Evolutionary conservation across 2,888 invertebrate species (phyloP).

Genomic region (Plemyria rubiginata): DNA sequence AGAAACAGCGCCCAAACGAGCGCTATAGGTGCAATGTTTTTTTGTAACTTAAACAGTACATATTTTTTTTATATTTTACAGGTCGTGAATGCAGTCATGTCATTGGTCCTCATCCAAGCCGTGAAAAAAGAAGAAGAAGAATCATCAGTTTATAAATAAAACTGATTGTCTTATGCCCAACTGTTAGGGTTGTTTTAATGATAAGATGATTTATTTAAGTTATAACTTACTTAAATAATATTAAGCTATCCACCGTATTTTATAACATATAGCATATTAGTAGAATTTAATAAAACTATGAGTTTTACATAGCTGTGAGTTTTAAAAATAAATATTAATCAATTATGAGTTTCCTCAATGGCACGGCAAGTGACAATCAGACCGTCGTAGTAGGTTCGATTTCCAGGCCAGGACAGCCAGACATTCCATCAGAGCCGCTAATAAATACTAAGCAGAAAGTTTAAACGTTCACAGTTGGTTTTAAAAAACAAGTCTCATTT

Average conservation of each 20-base stretch:
- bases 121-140: conserved; percentile 90
- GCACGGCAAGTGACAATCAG: not conserved
- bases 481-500: not conserved
- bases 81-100: conserved; percentile 89
- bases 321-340: not conserved
- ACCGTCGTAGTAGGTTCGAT: not conserved
- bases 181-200: not conserved
- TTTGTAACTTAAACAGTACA: not conserved
- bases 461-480: not conserved
- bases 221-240: conserved; percentile 13
- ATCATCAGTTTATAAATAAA: conserved; percentile 76
- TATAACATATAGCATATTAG: conserved; percentile 25
- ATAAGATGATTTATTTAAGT: conserved; percentile 19
- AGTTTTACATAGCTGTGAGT: conserved; percentile 8
- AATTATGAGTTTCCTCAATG: not conserved
- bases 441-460: not conserved
- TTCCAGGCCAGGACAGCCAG: not conserved
- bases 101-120: conserved; percentile 89
- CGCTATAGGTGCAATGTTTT: too few species aligned
- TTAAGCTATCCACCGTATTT: conserved; percentile 32
- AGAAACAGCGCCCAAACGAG: too few species aligned
- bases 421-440: not conserved
- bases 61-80: conserved; percentile 53
- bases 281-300: conserved; percentile 33
- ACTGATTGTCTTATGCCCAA: conserved; percentile 30